A percentile compares a stretch with the other conserved stretches of the same genome.
Evolutionary conservation across 2,797 vertebrate genomes (phyloP).

Genomic region (Sebastes jordani): DNA sequence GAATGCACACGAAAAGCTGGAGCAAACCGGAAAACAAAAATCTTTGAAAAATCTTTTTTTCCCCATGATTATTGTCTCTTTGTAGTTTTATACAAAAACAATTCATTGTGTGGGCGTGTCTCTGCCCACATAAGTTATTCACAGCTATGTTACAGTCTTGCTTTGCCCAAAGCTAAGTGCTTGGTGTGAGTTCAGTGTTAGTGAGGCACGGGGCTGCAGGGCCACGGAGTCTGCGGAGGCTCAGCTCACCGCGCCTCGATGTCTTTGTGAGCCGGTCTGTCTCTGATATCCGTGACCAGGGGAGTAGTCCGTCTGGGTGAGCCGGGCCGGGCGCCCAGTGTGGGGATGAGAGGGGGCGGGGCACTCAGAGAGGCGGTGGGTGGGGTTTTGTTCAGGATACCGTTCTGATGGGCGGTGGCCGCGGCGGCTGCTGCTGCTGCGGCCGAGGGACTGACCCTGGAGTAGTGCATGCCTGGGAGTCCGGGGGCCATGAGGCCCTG

Average conservation of each 20-base stretch:
- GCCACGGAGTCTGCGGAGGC: constrained; percentile 16
- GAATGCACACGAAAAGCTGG: constrained; percentile 82
- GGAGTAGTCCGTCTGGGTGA: constrained; percentile 97
- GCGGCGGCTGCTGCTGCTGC: constrained; percentile 49
- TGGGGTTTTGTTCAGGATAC: constrained; percentile 93
- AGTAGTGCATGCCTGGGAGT: constrained; percentile 97
- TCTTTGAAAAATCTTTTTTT: constrained; percentile 82
- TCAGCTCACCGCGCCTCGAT: constrained; percentile 93
- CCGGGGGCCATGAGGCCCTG: constrained; percentile 88
- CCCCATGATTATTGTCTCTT: constrained; percentile 58
- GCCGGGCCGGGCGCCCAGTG: constrained; percentile 88
- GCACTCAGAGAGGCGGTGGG: constrained; percentile 94
- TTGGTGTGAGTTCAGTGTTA: constrained; percentile 75
- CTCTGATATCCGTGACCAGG: constrained; percentile 91
- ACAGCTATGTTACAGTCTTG: constrained; percentile 82
- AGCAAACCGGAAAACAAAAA: constrained; percentile 82
- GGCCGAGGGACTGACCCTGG: constrained; percentile 90
- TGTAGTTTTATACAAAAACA: constrained; percentile 77
- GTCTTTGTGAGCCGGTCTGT: constrained; percentile 95
- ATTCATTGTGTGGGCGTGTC: constrained; percentile 37
- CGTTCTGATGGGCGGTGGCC: constrained; percentile 88
- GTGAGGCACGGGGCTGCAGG: constrained; percentile 64
- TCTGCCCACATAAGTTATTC: constrained; percentile 76
- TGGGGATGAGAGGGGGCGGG: constrained; percentile 94
- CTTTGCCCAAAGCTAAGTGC: constrained; percentile 80